A percentile compares a stretch with the other conserved stretches of the same genome.
Evolutionary conservation across 2,113 vertebrate genomes (phyloP).

Genomic region (Struthio camelus): DNA sequence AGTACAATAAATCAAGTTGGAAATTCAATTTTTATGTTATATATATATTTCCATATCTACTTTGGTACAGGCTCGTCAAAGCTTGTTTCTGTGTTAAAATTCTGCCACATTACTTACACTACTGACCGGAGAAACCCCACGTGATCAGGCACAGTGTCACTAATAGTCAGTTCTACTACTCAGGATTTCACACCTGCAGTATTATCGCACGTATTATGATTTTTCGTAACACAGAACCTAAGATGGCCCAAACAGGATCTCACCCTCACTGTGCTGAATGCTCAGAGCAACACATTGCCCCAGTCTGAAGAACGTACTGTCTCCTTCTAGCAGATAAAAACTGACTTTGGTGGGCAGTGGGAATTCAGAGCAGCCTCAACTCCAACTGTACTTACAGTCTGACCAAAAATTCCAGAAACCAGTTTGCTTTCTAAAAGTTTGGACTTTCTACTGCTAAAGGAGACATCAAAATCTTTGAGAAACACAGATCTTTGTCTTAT

Average conservation of each 20-base stretch:
- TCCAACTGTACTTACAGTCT: not conserved
- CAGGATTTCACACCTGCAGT: not conserved
- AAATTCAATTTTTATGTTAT: not conserved
- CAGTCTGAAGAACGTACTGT: not conserved
- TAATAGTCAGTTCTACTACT: not conserved
- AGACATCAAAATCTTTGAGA: not conserved
- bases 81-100: not conserved
- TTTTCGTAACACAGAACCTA: not conserved
- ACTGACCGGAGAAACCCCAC: not conserved
- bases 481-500: not conserved
- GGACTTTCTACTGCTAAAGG: not conserved
- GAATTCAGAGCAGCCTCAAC: not conserved
- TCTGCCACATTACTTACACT: not conserved
- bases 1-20: not conserved
- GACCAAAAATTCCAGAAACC: not conserved
- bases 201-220: not conserved
- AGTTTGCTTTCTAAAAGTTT: not conserved
- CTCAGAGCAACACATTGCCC: not conserved
- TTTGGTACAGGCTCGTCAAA: not conserved
- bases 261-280: not conserved
- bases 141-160: not conserved
- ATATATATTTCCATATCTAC: rapidly evolving
- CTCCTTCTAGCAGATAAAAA: not conserved
- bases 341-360: not conserved
- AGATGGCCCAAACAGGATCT: not conserved